Base-by-base conservation (phyloP, 2,888 invertebrate genomes). In the Steromphala cineraria region DNA sequence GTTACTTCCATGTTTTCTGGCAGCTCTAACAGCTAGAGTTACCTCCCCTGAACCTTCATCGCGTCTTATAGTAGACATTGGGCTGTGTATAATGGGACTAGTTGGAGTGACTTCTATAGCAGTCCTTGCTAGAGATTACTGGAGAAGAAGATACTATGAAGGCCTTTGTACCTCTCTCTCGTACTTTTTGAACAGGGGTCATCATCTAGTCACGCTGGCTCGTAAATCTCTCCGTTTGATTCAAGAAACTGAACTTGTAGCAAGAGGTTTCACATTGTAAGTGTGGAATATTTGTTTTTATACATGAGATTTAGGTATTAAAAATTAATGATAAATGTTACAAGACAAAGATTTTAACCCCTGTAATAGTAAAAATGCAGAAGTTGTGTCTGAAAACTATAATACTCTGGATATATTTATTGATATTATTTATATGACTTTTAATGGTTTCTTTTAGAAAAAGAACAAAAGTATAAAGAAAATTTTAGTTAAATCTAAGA, bases 251-350 rank as follows among this genome's bases (percentile, higher is more conserved):
- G 92, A 92, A 76, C 86, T 92, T n/a, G 88, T 92, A 28, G 86
- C 88, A 1, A 82, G 90, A 79, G 92, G 92, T 17, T 92, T 91
- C 77, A 92, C 91, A 1, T 75, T 92, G 90, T 91, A 84, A 89
- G 91, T 89, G 19, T 56, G 5, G 28, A 19, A 67, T 5, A 46
- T 46, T 10, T 46, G 5, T 46, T 8, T 46, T 46, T 46, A 13
- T 5, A 46, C 13, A 46, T 46, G 1, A 5, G 36, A 3, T 36
- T 36, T 36, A 3, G 8, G 36, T 36, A n/a, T n/a, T n/a, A n/a
- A n/a, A n/a, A n/a, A n/a, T n/a, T n/a, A n/a, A n/a, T n/a, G n/a
- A n/a, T n/a, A n/a, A n/a, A n/a, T n/a, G n/a, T n/a, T n/a, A n/a
- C n/a, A n/a, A n/a, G n/a, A n/a, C n/a, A n/a, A n/a, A n/a, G n/a